Base-by-base conservation (phyloP, 2,797 vertebrate genomes). In the Odontamblyopus lacepedii region DNA sequence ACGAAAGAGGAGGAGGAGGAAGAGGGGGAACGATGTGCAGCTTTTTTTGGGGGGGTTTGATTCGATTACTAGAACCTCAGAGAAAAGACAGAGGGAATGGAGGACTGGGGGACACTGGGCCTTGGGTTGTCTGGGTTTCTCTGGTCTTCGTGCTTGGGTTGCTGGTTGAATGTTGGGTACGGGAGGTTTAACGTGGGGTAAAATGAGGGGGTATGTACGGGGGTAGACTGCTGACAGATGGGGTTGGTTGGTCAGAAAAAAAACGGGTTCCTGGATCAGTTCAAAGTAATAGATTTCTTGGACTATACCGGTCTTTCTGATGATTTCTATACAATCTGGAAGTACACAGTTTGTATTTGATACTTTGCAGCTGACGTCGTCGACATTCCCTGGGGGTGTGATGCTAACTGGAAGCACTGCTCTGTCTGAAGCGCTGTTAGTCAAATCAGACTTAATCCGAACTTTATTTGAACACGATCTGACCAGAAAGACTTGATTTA, bases 21-120 rank as follows among this genome's bases (percentile, higher is more conserved):
- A 89, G 75, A 71, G 72, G 71, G 69, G 75, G 67, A 26, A 92
- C 89, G 90, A 74, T 70, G 63, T 87, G 94, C 92, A 86, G 89
- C 94, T 95, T 93, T 48, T 48, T 38, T 23, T 23, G 23, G 23
- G 23, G 23, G 94, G 92, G 93, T 93, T 94, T 96, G 95, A 96
- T 95, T 96, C 95, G 95, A 95, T 96, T 96, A 95, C 92, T 90
- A 90, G 92, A 93, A 93, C 91, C 91, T 88, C 88, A 78, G 93
- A 38, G 35, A 38, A 38, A 35, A 1, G 35, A 38, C 2, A 38
- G 8, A 38, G 35, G 71, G 71, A 93, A 2, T 18, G 35, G 35
- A 38, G 8, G 35, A 0, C 35, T 38, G 93, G 92, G 92, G 94
- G 85, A 84, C 85, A 83, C 82, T 86, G 77, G 80, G 83, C 89